phyloP scores from a whole-genome alignment of 1,140 invertebrate genomes.

The Leptonema lineaticorne region DNA sequence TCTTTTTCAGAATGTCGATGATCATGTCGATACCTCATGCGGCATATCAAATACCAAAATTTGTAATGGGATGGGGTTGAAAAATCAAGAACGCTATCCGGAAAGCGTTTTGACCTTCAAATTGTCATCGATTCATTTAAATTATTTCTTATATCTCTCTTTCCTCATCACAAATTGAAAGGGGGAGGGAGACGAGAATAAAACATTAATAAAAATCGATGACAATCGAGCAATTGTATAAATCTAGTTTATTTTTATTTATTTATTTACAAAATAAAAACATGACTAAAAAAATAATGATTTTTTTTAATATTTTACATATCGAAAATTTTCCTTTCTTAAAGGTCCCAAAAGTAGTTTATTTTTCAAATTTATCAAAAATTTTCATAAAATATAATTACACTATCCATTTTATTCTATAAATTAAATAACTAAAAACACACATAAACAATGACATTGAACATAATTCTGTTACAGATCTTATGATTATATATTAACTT shows the following conservation, averaged over 20 bases:
- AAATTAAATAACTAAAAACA: no score
- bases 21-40: constrained; percentile 75
- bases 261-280: not conserved
- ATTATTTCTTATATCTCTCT: not conserved
- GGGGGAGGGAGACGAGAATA: not conserved
- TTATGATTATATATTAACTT: no score
- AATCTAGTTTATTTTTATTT: not conserved
- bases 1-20: constrained; percentile 66
- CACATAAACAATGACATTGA: no score
- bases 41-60: constrained; percentile 76
- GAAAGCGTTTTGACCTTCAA: not conserved
- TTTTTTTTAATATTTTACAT: no score
- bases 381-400: no score
- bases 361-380: no score
- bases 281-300: not conserved
- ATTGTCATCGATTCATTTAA: not conserved
- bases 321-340: no score
- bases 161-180: not conserved
- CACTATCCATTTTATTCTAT: no score
- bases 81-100: constrained; percentile 11
- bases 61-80: constrained; percentile 69
- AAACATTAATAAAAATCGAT: not conserved
- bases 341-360: no score
- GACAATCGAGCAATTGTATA: no score
- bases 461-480: no score